These are phyloP conservation scores for Litocranius walleri DNA, from an alignment of 2,113 vertebrate species.

Conservation along the genomic window DNA sequence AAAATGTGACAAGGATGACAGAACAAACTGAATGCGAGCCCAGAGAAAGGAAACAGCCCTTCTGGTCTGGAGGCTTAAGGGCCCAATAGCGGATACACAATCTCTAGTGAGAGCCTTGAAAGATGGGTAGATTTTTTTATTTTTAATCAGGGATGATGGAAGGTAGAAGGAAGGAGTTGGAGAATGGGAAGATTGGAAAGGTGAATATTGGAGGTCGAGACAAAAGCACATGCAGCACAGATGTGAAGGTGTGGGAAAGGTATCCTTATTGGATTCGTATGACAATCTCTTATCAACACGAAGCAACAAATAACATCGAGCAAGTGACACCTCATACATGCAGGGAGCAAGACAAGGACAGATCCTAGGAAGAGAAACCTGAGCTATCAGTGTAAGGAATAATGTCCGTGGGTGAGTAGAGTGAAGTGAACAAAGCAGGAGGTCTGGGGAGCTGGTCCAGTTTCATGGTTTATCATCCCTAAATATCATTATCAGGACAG, in stretches of 20 bases:
- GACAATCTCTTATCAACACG: background rate
- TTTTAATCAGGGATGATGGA: background rate
- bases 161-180: fast-evolving
- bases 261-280: background rate
- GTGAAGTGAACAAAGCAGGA: background rate
- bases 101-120: background rate
- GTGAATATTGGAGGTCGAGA: background rate
- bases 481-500: background rate
- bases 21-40: background rate
- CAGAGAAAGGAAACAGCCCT: background rate
- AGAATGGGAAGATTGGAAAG: background rate
- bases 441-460: background rate
- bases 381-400: background rate
- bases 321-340: background rate
- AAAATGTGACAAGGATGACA: background rate
- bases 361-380: background rate
- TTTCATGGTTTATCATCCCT: background rate
- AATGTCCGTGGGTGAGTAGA: background rate
- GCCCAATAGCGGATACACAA: too few species aligned
- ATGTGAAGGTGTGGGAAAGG: background rate
- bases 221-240: background rate
- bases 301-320: background rate
- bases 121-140: background rate
- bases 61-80: background rate
- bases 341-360: background rate